Evolutionary conservation across 2,113 vertebrate species (phyloP), one percentile per base, ranked within the genome.

Genomic region (Sander lucioperca): DNA sequence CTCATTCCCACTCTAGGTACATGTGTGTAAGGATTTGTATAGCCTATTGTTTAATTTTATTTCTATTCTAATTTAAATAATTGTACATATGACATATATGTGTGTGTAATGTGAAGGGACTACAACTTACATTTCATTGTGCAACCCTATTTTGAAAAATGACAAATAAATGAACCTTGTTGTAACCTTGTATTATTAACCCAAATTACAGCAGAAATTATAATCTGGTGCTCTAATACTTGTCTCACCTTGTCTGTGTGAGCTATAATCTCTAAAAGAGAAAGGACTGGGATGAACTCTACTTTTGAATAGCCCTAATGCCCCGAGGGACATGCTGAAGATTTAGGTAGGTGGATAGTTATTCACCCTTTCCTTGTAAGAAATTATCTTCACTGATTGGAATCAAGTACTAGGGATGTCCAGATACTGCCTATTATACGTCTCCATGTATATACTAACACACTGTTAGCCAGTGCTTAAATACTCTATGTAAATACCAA

Each of bases 221-320:
- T 68, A 23, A 36, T 78, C 61, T 79, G 25, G 16, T 62, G 16
- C 15, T 45, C 10, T 43, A 39, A 63, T 13, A 25, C 21, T 33
- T 75, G 69, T 61, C 23, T 59, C 12, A 66, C 30, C 57, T 77
- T 73, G n/a, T 30, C 25, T 71, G 59, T 25, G 14, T 66, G 6
- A 81, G 4, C 8, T 16, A 30, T 19, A 27, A 67, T 53, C 56
- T 64, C 39, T 21, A 25, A 5, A 51, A 33, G 30, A 73, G 23
- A 61, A 25, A 51, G 4, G 33, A 33, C 18, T 69, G 12, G 33
- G 6, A 30, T 57, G 2, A 81, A 59, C 54, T 43, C 30, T 45
- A 56, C 25, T 48, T 65, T 14, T 72, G 54, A 67, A 48, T 39
- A 69, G 21, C 14, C 39, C 7, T 19, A 25, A 65, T 23, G 47